Percentiles rank a stretch among this genome's conserved stretches.
These are phyloP conservation scores for Colius striatus DNA, from an alignment of 2,113 vertebrate species.

Conservation along the genomic window DNA sequence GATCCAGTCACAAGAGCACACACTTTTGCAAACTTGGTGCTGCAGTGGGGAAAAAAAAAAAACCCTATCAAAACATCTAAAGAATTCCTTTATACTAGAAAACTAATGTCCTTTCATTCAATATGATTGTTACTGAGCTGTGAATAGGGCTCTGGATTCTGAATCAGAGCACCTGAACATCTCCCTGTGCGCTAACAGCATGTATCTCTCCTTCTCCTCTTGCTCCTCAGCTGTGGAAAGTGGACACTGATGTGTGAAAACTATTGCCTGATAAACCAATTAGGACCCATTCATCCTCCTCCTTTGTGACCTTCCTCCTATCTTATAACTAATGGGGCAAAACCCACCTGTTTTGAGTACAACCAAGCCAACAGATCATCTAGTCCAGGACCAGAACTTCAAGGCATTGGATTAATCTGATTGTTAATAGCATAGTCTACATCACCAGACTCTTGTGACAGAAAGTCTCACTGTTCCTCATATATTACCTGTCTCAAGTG, in stretches of 20 bases:
- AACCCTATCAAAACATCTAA: neutral
- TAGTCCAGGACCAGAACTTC: neutral
- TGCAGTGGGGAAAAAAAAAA: neutral
- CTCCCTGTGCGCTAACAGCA: neutral
- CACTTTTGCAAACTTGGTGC: neutral
- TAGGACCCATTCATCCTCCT: neutral
- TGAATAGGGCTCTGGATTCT: neutral
- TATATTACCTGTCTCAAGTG: neutral
- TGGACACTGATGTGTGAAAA: neutral
- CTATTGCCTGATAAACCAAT: neutral
- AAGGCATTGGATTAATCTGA: neutral
- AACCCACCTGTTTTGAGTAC: neutral
- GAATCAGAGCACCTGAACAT: no score
- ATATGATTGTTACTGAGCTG: neutral
- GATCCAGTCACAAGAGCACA: rapidly evolving
- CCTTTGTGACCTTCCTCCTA: neutral
- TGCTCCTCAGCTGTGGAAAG: neutral
- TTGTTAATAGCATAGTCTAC: neutral
- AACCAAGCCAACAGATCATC: neutral
- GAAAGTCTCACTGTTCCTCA: neutral
- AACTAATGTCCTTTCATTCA: rapidly evolving
- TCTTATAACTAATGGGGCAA: neutral
- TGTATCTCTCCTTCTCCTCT: rapidly evolving
- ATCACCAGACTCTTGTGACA: neutral
- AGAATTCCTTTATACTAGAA: neutral